phyloP scores from a whole-genome alignment of 2,797 vertebrate genomes.

The Rhabdophis nuchalis region DNA sequence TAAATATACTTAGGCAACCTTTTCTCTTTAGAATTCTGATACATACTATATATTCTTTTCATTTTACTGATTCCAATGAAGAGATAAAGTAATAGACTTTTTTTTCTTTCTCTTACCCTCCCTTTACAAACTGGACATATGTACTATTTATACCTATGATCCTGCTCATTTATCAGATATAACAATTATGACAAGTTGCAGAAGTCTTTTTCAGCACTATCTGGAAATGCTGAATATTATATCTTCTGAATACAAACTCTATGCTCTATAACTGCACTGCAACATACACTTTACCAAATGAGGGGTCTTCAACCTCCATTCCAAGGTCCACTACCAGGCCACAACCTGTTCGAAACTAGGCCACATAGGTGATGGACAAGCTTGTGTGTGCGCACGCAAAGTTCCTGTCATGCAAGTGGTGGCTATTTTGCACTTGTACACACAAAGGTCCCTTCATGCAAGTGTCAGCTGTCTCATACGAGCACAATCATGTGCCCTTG shows the following conservation, averaged over 20 bases:
- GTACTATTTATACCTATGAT: neutral
- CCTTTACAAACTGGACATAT: neutral
- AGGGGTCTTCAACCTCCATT: neutral
- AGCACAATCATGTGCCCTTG: neutral
- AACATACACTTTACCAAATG: neutral
- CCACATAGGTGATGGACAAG: neutral
- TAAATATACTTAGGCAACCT: neutral
- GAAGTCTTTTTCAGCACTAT: neutral
- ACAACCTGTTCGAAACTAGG: neutral
- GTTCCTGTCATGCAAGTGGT: no score
- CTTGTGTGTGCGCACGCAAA: accelerated
- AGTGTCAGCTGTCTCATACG: neutral
- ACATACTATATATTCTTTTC: neutral
- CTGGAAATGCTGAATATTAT: neutral
- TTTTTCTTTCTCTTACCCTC: neutral
- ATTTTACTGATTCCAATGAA: neutral
- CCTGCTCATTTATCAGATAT: neutral
- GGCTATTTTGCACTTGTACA: accelerated
- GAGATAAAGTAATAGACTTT: neutral
- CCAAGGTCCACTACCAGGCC: no score
- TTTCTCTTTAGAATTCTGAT: neutral
- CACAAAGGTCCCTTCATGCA: neutral
- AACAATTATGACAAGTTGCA: neutral
- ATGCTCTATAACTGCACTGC: neutral
- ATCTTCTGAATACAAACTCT: neutral